A percentile compares a stretch with the other conserved stretches of the same genome.
phyloP scores from a whole-genome alignment of 2,797 vertebrate species.

The Hozukius guyotensis region DNA sequence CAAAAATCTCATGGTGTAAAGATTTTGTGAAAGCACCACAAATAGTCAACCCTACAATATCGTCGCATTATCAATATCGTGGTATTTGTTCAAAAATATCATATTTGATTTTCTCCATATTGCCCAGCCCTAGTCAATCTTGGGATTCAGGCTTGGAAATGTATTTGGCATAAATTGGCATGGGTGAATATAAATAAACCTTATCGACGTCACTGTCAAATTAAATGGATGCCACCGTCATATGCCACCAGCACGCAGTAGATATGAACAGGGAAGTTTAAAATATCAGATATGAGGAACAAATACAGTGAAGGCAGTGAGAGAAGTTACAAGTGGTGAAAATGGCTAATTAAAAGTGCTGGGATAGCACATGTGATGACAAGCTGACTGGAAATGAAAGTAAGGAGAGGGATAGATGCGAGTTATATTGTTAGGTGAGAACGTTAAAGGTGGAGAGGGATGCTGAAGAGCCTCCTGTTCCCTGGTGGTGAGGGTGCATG shows the following conservation, averaged over 20 bases:
- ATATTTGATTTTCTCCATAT: no score
- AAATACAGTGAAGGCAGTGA: not conserved
- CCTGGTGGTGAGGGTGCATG: slow-evolving; percentile 19
- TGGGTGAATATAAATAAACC: slow-evolving; percentile 38
- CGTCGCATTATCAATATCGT: accelerated
- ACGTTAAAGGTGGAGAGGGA: not conserved
- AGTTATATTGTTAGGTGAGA: not conserved
- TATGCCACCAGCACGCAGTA: not conserved
- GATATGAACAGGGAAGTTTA: not conserved
- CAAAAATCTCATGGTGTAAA: no score
- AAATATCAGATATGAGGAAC: not conserved
- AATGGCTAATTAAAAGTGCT: not conserved
- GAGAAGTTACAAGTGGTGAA: not conserved
- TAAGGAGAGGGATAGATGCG: not conserved
- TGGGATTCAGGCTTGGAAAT: not conserved
- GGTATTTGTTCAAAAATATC: no score
- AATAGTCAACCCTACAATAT: no score
- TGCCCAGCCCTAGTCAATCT: not conserved
- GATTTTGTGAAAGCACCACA: no score
- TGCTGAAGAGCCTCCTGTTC: slow-evolving; percentile 15
- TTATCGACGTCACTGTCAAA: not conserved
- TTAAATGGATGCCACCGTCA: slow-evolving; percentile 8
- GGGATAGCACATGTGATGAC: not conserved
- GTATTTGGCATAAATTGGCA: not conserved
- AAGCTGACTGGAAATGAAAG: not conserved